Conservation (phyloP, 2,113 vertebrate genomes). For the Eclectus roratus region DNA sequence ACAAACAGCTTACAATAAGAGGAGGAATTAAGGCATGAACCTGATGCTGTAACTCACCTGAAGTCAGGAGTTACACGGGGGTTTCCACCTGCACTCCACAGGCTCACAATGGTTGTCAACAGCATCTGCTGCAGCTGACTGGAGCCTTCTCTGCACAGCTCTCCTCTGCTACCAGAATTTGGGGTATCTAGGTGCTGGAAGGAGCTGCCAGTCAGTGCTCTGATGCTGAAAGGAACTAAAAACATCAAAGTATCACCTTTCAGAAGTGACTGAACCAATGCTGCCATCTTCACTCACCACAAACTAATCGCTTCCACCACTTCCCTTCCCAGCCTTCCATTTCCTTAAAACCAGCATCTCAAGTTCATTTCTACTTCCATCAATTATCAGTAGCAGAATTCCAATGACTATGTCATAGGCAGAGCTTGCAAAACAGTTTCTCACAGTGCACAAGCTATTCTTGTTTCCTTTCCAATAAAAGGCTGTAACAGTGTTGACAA, state of each 20-base stretch:
- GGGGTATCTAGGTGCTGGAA: not conserved
- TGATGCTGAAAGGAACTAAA: not conserved
- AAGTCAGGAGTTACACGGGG: not conserved
- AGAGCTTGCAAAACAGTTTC: not conserved
- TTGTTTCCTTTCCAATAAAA: not conserved
- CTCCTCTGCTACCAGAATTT: not conserved
- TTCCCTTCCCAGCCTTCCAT: not conserved
- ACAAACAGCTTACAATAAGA: not conserved
- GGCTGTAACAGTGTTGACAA: not conserved
- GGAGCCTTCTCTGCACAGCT: not conserved
- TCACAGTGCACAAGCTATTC: not conserved
- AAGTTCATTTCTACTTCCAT: not conserved
- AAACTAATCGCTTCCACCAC: not conserved
- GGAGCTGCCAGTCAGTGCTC: not conserved
- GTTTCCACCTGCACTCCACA: not conserved
- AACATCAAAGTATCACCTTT: not conserved
- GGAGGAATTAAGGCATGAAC: not conserved
- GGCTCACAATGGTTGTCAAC: rapidly evolving
- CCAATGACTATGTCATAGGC: not conserved
- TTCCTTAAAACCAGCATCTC: not conserved
- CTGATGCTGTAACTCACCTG: not conserved
- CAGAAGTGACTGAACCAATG: not conserved
- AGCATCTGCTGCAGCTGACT: not conserved
- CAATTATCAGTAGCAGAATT: not conserved
- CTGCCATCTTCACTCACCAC: not conserved